Conservation (phyloP, 2,888 invertebrate genomes). For the Poecilus cupreus region DNA sequence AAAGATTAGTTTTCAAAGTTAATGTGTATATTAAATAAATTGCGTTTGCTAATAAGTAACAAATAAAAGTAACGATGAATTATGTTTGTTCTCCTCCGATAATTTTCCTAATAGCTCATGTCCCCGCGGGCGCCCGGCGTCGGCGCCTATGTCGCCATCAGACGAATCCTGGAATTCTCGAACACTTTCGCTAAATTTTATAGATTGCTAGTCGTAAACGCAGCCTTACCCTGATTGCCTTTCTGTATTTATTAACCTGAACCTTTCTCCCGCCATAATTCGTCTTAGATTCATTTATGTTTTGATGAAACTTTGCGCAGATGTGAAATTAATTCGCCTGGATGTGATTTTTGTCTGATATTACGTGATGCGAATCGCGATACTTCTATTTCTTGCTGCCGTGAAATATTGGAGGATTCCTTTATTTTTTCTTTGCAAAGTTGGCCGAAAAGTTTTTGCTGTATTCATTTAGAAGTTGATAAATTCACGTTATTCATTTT, state of each 20-base stretch:
- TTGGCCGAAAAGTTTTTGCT: background rate
- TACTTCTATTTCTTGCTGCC: background rate
- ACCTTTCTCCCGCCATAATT: background rate
- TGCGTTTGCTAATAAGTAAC: too few relatives aligned
- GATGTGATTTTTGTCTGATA: constrained; percentile 17
- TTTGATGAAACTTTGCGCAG: constrained; percentile 19
- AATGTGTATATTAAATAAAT: too few relatives aligned
- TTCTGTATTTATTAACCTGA: background rate
- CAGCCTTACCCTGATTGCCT: constrained; percentile 9
- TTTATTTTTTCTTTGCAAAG: background rate
- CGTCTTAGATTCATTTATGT: constrained; percentile 14
- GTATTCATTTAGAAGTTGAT: background rate
- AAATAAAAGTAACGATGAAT: too few relatives aligned
- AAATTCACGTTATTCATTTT: background rate
- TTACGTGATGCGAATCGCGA: constrained; percentile 7
- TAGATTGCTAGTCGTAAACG: constrained; percentile 15
- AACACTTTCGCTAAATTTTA: background rate
- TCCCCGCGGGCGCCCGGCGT: too few relatives aligned
- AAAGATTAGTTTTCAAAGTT: too few relatives aligned
- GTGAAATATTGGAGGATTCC: background rate
- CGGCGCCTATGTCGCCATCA: too few relatives aligned
- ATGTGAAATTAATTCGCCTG: constrained; percentile 1
- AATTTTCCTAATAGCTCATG: too few relatives aligned
- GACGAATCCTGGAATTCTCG: background rate
- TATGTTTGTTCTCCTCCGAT: too few relatives aligned